Base-by-base conservation (phyloP, 2,797 vertebrate genomes). In the Glyptemys insculpta region DNA sequence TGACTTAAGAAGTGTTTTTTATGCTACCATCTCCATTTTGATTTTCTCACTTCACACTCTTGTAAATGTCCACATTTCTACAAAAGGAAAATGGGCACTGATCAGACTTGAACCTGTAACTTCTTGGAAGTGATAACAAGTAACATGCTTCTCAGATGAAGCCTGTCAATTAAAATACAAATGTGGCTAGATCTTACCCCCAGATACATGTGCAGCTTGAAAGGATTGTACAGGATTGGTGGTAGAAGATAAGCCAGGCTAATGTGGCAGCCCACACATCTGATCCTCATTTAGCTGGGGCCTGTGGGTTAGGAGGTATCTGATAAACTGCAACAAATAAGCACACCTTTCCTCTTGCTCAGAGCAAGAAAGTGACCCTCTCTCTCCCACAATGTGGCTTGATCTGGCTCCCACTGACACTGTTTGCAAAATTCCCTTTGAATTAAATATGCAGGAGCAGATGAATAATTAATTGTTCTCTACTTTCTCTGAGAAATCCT, bases 151-250 rank as follows among this genome's bases (percentile, higher is more conserved):
- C 47, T 52, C 50, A 86, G 83, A 76, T 65, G 54, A n/a, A 90
- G 47, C 3, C 41, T 37, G 81, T 81, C 89, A 94, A 91, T 86
- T 86, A 90, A 86, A 87, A 80, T 31, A 52, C 74, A 82, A 82
- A 54, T 27, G 25, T 49, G 53, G 29, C 34, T 47, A 34, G 57
- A 85, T 50, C 82, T 74, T 79, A 44, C 4, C 89, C 41, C 8
- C 53, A 27, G 25, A 59, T 9, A 65, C 9, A 31, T 18, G 49
- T 50, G 59, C 49, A 53, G 52, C 18, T 44, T 0, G 37, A 76
- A 76, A 82, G 25, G 91, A 85, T 1, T 59, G 49, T 41, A 83
- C 41, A 79, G 53, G 72, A 34, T 25, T 68, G 62, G 11, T 0
- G 25, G 41, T 41, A 54, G 1, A 25, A 91, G 37, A 41, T 19